Evolutionary conservation across 2,797 vertebrate species (phyloP), one percentile per base, ranked within the genome.

Genomic region (Oreochromis grahami): DNA sequence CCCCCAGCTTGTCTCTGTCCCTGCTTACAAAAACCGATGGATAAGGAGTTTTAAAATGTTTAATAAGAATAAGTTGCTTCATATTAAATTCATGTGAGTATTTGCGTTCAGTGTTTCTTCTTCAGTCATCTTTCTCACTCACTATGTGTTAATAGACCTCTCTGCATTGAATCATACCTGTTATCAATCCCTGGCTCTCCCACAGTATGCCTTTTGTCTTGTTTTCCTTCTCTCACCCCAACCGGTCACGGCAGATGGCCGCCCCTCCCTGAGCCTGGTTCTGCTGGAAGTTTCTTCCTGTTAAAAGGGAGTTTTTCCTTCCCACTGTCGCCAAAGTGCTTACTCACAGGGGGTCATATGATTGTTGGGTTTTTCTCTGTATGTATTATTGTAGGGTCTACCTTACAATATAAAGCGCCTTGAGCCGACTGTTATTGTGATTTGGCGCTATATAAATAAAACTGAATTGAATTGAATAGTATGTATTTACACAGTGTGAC

Each of bases 21-120:
- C 14, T 79, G 87, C 88, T 91, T 86, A 87, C 79, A 88, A 84
- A 89, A 91, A 65, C 84, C 15, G 82, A 85, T 68, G 77, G 68
- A 87, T 76, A 78, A 83, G 19, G 48, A 78, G 29, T 45, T 29
- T 11, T 45, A 45, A 70, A 70, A 45, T 70, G 41, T 51, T 83
- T 56, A 74, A 68, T 65, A 29, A 32, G 63, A 45, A 81, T 45
- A 60, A 48, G n/a, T 63, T 43, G 56, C 85, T 85, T 80, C 81
- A 79, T 43, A 41, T 79, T 82, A 56, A 79, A 77, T 77, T 55
- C 58, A 76, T 3, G 43, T 11, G 34, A 78, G 8, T 80, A 84
- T 87, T 11, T 32, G 3, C 15, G 0, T 56, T 56, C 26, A 55
- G 53, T 32, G 14, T 56, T 56, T 3, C 5, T 32, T 58, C 55